Evolutionary conservation across 2,113 vertebrate genomes (phyloP), one percentile per base, ranked within the genome.

Genomic region (Rhinoderma darwinii): DNA sequence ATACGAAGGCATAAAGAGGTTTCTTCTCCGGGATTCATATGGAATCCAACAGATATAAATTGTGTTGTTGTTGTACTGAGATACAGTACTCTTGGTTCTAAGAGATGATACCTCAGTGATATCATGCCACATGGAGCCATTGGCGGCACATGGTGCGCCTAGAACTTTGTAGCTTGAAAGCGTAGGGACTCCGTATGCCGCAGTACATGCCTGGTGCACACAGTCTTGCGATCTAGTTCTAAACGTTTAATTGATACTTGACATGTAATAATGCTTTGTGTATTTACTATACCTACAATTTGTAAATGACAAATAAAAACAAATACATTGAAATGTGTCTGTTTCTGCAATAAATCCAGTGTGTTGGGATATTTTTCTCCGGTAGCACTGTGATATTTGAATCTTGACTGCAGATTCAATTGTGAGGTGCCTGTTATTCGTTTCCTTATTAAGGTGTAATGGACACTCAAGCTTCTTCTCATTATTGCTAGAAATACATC

Each of bases 391-490:
- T 72, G 35, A 72, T 41, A 41, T 41, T 25, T 41, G 18, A 72
- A 39, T 72, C 68, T 41, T 22, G 20, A 37, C 68, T 25, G 68
- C 37, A 72, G 10, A 72, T 72, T 39, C 20, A 72, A 25, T 72
- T 72, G 35, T 72, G 9, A 72, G 35, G 20, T 72, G 3, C 35
- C 68, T 72, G 20, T 72, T 72, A 41, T 41, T 72, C 41, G 68
- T 41, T 72, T 41, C 68, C 35, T 70, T 70, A 70, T 72, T 72
- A 72, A 41, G 8, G 20, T 39, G 35, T 72, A 72, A 41, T 72
- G 37, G 68, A 39, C 41, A 72, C 35, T 41, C 68, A 12, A 41
- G 68, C 18, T 20, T 72, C 20, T 72, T 72, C 20, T 41, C 18
- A 41, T 41, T 41, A 72, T 4, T 72, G 12, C 37, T 25, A 72